Evolutionary conservation across 2,888 invertebrate genomes (phyloP).

Genomic region (Trichopria drosophilae): DNA sequence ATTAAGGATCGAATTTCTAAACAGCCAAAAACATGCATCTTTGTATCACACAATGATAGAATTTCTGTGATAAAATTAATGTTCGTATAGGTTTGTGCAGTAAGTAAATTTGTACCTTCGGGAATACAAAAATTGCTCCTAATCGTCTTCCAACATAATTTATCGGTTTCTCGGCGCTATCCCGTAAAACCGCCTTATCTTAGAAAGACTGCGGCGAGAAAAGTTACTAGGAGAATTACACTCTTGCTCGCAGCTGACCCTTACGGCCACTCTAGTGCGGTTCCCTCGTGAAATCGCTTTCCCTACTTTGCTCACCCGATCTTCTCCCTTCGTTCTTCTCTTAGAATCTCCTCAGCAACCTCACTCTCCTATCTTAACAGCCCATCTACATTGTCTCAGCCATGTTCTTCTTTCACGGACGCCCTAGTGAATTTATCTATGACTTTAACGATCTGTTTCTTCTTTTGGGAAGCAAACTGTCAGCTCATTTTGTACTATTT

Average conservation of each 20-base stretch:
- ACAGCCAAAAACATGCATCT: too few species aligned
- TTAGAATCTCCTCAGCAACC: conserved; percentile 26
- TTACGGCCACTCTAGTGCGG: conserved; percentile 27
- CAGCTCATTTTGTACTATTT: conserved; percentile 1
- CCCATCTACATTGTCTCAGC: conserved; percentile 55
- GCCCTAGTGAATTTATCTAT: conserved; percentile 37
- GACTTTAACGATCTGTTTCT: conserved; percentile 45
- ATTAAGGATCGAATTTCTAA: too few species aligned
- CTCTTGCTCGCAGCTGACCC: conserved; percentile 39
- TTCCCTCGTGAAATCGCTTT: conserved; percentile 32
- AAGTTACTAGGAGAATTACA: conserved; percentile 36
- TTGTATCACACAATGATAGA: too few species aligned
- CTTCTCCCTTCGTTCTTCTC: conserved; percentile 11
- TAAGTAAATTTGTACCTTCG: too few species aligned
- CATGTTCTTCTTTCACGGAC: conserved; percentile 28
- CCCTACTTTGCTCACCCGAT: conserved; percentile 19
- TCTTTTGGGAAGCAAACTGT: conserved; percentile 21
- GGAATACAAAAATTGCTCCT: conserved; percentile 28
- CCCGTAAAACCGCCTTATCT: conserved; percentile 33
- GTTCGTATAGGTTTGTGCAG: too few species aligned
- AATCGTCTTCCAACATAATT: conserved; percentile 24
- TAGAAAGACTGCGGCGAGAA: conserved; percentile 22
- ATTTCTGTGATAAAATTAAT: too few species aligned
- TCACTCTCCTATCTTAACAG: conserved; percentile 52
- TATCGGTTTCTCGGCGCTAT: conserved; percentile 10